Evolutionary conservation across 2,888 invertebrate species (phyloP).

Genomic region (Ornithoptera alexandrae): DNA sequence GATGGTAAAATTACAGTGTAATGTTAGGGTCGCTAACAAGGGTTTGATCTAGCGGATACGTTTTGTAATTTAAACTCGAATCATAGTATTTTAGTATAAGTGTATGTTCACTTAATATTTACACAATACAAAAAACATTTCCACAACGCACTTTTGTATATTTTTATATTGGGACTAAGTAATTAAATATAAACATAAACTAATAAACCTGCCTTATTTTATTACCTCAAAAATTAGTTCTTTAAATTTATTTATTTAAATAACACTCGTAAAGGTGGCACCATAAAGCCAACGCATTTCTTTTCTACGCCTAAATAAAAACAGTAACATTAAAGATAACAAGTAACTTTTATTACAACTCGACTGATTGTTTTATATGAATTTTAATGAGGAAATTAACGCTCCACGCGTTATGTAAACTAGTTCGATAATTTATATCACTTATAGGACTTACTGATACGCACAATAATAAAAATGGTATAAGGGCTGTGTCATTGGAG

Average conservation of each 20-base stretch:
- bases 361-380: conserved; percentile 2
- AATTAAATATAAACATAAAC: not conserved
- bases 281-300: not conserved
- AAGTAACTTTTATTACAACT: conserved; percentile 1
- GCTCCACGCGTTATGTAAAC: not conserved
- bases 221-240: not conserved
- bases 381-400: conserved; percentile 1
- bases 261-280: not conserved
- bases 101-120: not conserved
- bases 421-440: not conserved
- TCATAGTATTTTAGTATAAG: not conserved
- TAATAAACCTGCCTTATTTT: not conserved
- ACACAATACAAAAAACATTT: not conserved
- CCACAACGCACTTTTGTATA: not conserved
- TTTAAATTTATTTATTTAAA: not conserved
- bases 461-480: too few relatives aligned
- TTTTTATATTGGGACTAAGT: not conserved
- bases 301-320: not conserved
- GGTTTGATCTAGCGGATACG: too few relatives aligned
- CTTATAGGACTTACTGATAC: not conserved
- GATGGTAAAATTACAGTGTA: not conserved
- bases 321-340: not conserved
- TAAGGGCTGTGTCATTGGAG: too few relatives aligned
- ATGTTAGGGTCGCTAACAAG: not conserved
- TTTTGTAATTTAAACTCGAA: not conserved